phyloP scores from a whole-genome alignment of 2,113 vertebrate genomes.

The Misgurnus mizolepis region DNA sequence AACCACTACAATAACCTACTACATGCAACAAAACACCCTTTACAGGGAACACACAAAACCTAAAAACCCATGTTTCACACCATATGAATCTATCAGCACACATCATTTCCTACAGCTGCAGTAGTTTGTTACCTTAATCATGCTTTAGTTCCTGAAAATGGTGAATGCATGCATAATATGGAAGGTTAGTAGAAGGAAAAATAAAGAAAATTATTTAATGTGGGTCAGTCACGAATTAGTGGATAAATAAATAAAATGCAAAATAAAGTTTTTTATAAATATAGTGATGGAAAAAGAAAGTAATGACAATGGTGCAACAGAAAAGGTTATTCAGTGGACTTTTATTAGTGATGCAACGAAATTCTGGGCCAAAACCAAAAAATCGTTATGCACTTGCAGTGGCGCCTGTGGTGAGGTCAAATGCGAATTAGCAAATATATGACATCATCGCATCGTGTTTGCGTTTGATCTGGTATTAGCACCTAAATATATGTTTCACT shows the following conservation, averaged over 20 bases:
- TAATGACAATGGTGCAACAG: neutral
- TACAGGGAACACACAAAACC: neutral
- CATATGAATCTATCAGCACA: neutral
- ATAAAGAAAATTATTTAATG: neutral
- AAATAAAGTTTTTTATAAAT: neutral
- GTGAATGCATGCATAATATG: neutral
- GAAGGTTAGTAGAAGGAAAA: conserved; percentile 39
- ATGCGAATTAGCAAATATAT: too few species aligned
- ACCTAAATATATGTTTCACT: too few species aligned
- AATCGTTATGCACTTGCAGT: too few species aligned
- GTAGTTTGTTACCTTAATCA: conserved; percentile 64
- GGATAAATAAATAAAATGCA: neutral
- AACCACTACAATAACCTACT: neutral
- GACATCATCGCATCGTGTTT: too few species aligned
- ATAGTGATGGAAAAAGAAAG: neutral
- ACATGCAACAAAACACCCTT: neutral
- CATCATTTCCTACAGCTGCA: conserved; percentile 9
- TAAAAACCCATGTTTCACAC: neutral
- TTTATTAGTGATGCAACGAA: neutral
- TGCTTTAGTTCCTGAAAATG: conserved; percentile 63
- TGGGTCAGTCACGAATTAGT: neutral
- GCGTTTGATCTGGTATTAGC: too few species aligned
- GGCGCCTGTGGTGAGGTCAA: too few species aligned
- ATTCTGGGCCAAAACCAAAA: too few species aligned
- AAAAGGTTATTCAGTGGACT: neutral